Conservation (phyloP, 1,140 invertebrate genomes). For the Pollicipes pollicipes region DNA sequence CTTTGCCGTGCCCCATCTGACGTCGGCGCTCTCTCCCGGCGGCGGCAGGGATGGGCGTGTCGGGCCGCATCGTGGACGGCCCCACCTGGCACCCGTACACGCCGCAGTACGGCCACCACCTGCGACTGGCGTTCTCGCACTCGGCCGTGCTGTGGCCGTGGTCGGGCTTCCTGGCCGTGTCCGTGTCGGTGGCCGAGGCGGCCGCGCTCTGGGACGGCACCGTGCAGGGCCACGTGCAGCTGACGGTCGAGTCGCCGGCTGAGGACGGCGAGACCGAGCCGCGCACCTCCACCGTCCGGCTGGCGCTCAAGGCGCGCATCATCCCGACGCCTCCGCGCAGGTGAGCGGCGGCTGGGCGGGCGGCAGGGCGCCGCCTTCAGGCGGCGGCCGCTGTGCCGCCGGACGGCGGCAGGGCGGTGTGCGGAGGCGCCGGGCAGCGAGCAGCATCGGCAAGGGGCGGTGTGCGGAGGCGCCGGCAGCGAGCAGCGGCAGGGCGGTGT, state of each 20-base stretch:
- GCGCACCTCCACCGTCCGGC: slow-evolving; percentile 48
- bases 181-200: slow-evolving; percentile 41
- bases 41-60: slow-evolving; percentile 49
- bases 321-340: slow-evolving; percentile 50
- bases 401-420: too few relatives aligned
- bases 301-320: slow-evolving; percentile 53
- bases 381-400: too few relatives aligned
- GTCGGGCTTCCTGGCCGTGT: slow-evolving; percentile 83
- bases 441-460: too few relatives aligned
- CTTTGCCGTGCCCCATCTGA: too few relatives aligned
- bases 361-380: too few relatives aligned
- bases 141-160: slow-evolving; percentile 85
- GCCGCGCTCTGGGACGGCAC: slow-evolving; percentile 58
- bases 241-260: slow-evolving; percentile 63
- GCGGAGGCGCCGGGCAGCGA: too few relatives aligned
- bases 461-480: too few relatives aligned
- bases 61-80: slow-evolving; percentile 47
- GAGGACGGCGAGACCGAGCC: slow-evolving; percentile 38
- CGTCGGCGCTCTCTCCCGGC: too few relatives aligned
- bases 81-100: slow-evolving; percentile 77
- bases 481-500: too few relatives aligned
- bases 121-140: slow-evolving; percentile 46
- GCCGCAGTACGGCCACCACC: slow-evolving; percentile 46
- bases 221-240: slow-evolving; percentile 60
- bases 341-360: not conserved